phyloP scores from a whole-genome alignment of 2,113 vertebrate genomes.

The Strigops habroptila region DNA sequence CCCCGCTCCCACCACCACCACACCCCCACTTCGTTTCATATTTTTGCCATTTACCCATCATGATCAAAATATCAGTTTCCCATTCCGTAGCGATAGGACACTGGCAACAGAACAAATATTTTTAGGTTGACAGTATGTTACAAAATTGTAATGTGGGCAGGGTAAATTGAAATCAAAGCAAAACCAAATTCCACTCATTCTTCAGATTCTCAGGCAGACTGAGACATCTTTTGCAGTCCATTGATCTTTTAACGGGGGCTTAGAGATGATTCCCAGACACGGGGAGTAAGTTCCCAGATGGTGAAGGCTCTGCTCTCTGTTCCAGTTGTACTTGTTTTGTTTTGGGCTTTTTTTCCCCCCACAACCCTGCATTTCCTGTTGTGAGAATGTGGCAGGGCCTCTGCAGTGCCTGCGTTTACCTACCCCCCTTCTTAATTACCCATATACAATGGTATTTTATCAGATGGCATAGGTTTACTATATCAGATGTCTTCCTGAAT shows the following conservation, averaged over 20 bases:
- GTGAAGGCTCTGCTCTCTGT: neutral
- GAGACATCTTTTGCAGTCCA: conserved; percentile 43
- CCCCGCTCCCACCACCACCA: neutral
- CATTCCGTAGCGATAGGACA: neutral
- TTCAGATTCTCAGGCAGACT: conserved; percentile 39
- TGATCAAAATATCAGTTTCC: neutral
- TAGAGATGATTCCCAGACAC: conserved; percentile 14
- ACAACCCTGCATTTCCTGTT: neutral
- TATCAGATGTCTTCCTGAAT: neutral
- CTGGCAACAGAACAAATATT: conserved; percentile 19
- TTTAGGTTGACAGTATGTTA: conserved; percentile 9
- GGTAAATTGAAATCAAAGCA: conserved; percentile 47
- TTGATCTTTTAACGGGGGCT: conserved; percentile 3
- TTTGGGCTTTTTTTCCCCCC: neutral
- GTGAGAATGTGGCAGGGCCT: neutral
- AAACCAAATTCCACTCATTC: conserved; percentile 45
- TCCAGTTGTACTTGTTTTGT: neutral
- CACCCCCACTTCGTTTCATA: neutral
- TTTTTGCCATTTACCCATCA: conserved; percentile 1
- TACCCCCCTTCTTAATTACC: neutral
- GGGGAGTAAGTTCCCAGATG: neutral
- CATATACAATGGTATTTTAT: neutral
- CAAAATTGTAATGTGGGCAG: conserved; percentile 22
- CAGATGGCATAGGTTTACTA: neutral
- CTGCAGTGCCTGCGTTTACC: neutral